These are phyloP conservation scores for Micrastur ruficollis DNA, from an alignment of 2,797 vertebrate species.

Conservation along the genomic window DNA sequence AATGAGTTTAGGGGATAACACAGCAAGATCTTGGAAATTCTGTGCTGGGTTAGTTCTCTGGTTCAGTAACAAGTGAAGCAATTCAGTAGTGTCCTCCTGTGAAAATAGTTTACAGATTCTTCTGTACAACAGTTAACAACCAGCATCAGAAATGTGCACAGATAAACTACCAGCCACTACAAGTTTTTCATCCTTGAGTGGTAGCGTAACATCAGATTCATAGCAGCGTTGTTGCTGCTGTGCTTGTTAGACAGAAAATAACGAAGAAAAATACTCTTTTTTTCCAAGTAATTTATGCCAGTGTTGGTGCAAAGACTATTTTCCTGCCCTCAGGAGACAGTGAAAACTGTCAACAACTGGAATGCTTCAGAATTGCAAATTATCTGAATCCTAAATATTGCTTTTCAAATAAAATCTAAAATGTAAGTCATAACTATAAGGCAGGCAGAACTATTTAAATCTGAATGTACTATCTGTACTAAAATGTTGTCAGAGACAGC, in stretches of 20 bases:
- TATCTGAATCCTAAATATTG: not conserved
- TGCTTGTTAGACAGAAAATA: not conserved
- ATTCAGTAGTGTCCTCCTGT: not conserved
- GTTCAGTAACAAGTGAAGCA: not conserved
- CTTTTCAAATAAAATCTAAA: slow-evolving; percentile 21
- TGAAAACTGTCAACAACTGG: not conserved
- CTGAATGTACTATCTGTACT: not conserved
- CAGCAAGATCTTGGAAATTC: not conserved
- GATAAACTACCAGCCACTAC: not conserved
- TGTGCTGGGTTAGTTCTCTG: not conserved
- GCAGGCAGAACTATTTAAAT: not conserved
- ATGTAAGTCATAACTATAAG: not conserved
- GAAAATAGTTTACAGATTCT: not conserved
- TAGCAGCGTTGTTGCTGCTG: not conserved
- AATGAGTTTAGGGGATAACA: not conserved
- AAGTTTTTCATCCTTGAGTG: not conserved
- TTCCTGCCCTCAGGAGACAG: not conserved
- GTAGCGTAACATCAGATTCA: not conserved
- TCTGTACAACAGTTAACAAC: not conserved
- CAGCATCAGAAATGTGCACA: not conserved
- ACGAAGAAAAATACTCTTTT: not conserved
- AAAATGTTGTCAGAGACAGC: not conserved
- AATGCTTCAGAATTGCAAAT: not conserved
- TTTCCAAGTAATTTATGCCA: not conserved
- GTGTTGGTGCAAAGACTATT: not conserved